Base-by-base conservation (phyloP, 2,888 invertebrate species). In the Octodonta nipae region DNA sequence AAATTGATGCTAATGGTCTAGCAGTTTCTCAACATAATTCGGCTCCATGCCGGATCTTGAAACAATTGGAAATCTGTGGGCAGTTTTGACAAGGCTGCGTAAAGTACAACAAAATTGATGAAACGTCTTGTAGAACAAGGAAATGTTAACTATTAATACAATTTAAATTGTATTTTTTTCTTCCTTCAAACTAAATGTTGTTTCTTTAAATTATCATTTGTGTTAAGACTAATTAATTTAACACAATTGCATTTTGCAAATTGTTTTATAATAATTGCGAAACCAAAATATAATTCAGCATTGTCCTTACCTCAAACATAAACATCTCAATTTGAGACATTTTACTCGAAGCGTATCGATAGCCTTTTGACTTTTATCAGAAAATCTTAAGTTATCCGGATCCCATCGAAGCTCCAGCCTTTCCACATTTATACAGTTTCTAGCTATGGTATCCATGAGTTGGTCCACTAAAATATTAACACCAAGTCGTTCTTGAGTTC, bases 281-380 rank as follows among this genome's bases (percentile, higher is more conserved):
- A 20, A 20, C 20, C 20, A 20, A 7, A 20, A 20, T n/a, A 20
- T 20, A n/a, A 7, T 20, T 20, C 20, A 7, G 20, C 6, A 20
- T 20, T 20, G n/a, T 20, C 34, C 55, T 62, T 59, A 88, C 87
- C 86, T 92, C 26, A 99, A 70, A 10, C 91, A 89, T 42, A 98
- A 74, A 50, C 93, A 92, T 46, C 81, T 79, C 30, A 99, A 67
- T 57, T 91, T 86, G 1, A 92, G 70, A 52, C 96, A 96, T 55
- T 89, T 89, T 26, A 98, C 87, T 27, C 98, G 78, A 39, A 99
- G 69, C 28, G 93, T 84, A 61, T 99, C 98, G 45, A 98, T 95
- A 26, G 96, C 96, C 61, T 99, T 99, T 63, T 95, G 95, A 55
- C 95, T 95, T 65, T 99, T 98, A 63, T 99, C 98, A 22, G 95